Evolutionary conservation across 2,113 vertebrate genomes (phyloP).

Genomic region (Bothrops jararaca): DNA sequence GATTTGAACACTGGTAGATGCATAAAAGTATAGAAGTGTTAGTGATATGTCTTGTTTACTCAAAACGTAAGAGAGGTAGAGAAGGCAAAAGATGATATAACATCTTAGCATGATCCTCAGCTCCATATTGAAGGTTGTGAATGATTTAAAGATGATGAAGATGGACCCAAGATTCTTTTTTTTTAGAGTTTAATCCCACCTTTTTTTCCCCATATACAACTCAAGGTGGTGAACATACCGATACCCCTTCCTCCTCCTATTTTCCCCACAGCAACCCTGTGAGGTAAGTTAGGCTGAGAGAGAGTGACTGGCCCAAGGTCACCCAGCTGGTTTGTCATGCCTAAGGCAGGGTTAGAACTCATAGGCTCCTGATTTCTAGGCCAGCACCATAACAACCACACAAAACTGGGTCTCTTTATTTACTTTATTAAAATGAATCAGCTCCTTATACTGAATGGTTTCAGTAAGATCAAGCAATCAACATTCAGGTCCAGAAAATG

Average conservation of each 20-base stretch:
- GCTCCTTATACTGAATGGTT: not conserved
- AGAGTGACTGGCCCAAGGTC: not conserved
- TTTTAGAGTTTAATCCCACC: no score
- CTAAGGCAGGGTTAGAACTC: not conserved
- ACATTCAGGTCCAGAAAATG: not conserved
- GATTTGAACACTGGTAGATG: not conserved
- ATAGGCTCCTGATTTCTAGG: not conserved
- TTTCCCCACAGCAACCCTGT: not conserved
- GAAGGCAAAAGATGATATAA: not conserved
- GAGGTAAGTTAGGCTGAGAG: not conserved
- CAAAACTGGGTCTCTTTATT: not conserved
- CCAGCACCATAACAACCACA: not conserved
- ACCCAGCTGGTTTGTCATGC: not conserved
- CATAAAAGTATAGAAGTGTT: not conserved
- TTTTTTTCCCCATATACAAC: not conserved
- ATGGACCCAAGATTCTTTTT: not conserved
- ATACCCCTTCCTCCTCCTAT: not conserved
- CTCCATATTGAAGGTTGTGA: not conserved
- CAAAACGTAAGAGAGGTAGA: not conserved
- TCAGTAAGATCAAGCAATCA: not conserved
- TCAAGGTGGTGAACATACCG: not conserved
- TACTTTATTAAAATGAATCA: not conserved
- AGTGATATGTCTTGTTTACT: not conserved
- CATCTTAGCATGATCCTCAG: not conserved
- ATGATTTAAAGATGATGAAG: not conserved